Conservation (phyloP, 2,888 invertebrate species). For the Phania funesta region DNA sequence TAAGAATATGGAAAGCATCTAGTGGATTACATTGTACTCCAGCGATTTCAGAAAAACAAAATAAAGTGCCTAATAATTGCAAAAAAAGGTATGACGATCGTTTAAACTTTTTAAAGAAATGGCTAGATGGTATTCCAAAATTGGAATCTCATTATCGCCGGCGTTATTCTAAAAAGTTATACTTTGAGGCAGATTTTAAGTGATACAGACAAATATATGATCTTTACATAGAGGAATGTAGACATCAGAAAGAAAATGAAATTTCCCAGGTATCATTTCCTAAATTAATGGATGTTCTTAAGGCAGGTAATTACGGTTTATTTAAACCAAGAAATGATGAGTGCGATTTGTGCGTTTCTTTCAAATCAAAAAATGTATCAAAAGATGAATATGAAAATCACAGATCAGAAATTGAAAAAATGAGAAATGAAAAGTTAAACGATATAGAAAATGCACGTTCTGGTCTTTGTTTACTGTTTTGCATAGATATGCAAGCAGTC, state of each 20-base stretch:
- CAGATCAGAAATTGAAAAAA: slow-evolving; percentile 1
- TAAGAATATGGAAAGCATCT: neutral
- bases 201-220: slow-evolving; percentile 3
- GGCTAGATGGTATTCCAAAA: neutral
- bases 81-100: neutral
- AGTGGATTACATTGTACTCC: slow-evolving; percentile 3
- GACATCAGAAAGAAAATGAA: neutral
- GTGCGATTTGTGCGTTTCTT: neutral
- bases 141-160: too few species aligned
- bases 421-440: neutral
- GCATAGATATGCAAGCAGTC: slow-evolving; percentile 8
- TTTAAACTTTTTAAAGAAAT: slow-evolving; percentile 18
- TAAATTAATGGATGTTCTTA: too few species aligned
- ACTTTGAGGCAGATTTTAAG: slow-evolving; percentile 7
- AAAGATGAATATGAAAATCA: neutral
- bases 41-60: neutral
- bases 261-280: too few species aligned
- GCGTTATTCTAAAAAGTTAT: too few species aligned
- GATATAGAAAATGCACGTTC: slow-evolving; percentile 7
- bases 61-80: neutral
- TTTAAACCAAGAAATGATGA: too few species aligned
- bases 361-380: slow-evolving; percentile 10
- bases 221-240: neutral
- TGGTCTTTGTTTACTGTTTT: neutral
- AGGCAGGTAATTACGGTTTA: too few species aligned